Evolutionary conservation across 2,797 vertebrate species (phyloP).

Genomic region (Tokudaia tokunoshimensis): DNA sequence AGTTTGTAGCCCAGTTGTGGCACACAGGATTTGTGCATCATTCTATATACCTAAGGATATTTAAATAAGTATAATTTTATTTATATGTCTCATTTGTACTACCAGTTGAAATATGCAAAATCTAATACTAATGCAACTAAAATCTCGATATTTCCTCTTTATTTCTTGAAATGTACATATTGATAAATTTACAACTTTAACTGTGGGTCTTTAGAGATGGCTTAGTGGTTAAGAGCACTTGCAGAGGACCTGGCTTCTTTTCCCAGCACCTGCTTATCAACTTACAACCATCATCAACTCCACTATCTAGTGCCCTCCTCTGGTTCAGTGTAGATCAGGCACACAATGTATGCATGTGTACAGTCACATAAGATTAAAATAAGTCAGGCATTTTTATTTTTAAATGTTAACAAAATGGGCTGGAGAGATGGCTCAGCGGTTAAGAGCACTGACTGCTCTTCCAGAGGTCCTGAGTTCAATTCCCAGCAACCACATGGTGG

Average conservation of each 20-base stretch:
- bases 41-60: neutral
- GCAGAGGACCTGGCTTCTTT: neutral
- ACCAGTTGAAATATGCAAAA: conserved; percentile 1
- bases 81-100: conserved; percentile 24
- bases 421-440: too few relatives aligned
- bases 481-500: too few relatives aligned
- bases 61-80: neutral
- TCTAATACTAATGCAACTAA: neutral
- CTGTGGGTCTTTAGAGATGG: neutral
- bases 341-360: neutral
- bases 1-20: neutral
- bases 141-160: neutral
- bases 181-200: neutral
- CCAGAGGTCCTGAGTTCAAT: too few relatives aligned
- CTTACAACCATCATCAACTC: neutral
- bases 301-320: neutral
- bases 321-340: neutral
- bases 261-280: neutral
- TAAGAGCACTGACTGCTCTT: too few relatives aligned
- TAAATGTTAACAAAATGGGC: neutral
- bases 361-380: neutral
- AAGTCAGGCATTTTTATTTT: neutral
- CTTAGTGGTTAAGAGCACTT: neutral
- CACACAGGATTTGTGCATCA: conserved; percentile 21
- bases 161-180: neutral